These are phyloP conservation scores for Patagioenas fasciata DNA, from an alignment of 2,113 vertebrate genomes.

Conservation along the genomic window DNA sequence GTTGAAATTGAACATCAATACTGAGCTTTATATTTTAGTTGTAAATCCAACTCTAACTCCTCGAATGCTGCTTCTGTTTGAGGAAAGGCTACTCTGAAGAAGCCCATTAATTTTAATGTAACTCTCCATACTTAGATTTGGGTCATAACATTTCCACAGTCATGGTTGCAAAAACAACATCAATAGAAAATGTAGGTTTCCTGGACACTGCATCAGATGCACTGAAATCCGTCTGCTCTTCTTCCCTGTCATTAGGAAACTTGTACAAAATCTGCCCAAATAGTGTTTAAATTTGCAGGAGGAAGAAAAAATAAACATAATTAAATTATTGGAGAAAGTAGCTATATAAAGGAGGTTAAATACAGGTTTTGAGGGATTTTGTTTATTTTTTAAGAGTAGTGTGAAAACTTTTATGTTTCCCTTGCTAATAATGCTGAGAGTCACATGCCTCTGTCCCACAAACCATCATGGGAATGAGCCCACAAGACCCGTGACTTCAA, in stretches of 20 bases:
- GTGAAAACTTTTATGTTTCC: background rate
- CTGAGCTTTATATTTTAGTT: conserved; percentile 24
- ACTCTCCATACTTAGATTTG: conserved; percentile 6
- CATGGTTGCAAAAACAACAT: background rate
- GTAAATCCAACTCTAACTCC: conserved; percentile 50
- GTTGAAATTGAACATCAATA: background rate
- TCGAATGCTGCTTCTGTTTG: conserved; percentile 14
- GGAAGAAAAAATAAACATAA: background rate
- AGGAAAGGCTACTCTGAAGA: background rate
- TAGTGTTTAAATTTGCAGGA: background rate
- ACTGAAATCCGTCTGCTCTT: background rate
- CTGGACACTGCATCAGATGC: background rate
- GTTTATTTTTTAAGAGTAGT: background rate
- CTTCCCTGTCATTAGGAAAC: background rate
- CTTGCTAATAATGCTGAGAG: background rate
- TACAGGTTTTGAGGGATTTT: background rate
- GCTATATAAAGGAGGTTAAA: background rate
- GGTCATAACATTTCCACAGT: background rate
- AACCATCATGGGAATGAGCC: conserved; percentile 19
- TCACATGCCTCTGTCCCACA: conserved; percentile 21
- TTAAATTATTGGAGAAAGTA: background rate
- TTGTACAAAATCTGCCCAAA: background rate
- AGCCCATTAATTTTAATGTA: background rate
- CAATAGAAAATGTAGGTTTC: background rate
- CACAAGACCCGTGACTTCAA: conserved; percentile 23